phyloP scores from a whole-genome alignment of 2,888 invertebrate species.

The Sthenelais limicola region DNA sequence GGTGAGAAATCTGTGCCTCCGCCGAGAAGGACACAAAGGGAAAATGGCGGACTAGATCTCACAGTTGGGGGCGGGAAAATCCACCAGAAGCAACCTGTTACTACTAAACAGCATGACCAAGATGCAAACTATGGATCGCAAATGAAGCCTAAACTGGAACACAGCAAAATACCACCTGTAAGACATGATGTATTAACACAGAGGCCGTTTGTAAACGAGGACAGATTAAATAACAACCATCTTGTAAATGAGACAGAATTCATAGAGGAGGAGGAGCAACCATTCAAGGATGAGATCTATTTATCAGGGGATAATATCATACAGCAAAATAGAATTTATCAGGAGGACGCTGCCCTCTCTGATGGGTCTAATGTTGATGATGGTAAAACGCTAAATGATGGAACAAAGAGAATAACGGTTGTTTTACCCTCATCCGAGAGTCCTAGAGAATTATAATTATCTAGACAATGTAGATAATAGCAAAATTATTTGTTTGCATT shows the following conservation, averaged over 20 bases:
- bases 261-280: not conserved
- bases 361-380: not conserved
- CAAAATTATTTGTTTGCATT: no score
- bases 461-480: no score
- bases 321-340: no score
- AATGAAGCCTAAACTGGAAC: not conserved
- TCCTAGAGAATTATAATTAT: no score
- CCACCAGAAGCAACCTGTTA: not conserved
- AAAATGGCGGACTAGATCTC: slow-evolving; percentile 1
- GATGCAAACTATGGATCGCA: not conserved
- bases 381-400: not conserved
- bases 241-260: not conserved
- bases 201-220: slow-evolving; percentile 2
- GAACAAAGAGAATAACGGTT: slow-evolving; percentile 7
- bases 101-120: not conserved
- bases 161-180: not conserved
- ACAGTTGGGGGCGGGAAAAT: not conserved
- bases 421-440: slow-evolving; percentile 11
- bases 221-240: not conserved
- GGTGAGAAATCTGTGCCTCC: not conserved
- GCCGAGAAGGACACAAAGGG: not conserved
- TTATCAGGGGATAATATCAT: no score
- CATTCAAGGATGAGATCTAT: not conserved
- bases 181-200: no score
- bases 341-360: not conserved